phyloP scores from a whole-genome alignment of 2,888 invertebrate species.

The Rhagium mordax region DNA sequence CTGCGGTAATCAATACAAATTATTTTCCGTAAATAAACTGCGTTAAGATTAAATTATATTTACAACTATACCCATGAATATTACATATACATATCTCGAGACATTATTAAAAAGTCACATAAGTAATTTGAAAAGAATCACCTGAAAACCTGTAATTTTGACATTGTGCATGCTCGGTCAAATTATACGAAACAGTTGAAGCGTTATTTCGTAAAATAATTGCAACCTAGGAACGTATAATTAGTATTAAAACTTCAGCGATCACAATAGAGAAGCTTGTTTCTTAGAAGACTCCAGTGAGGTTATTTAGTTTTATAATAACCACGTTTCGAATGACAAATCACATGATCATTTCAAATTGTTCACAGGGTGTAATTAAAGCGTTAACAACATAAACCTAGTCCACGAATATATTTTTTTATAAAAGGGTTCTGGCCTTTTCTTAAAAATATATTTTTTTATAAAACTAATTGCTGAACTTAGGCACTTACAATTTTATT shows the following conservation, averaged over 20 bases:
- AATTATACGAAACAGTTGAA: constrained; percentile 32
- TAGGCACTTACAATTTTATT: no score
- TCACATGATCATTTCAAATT: constrained; percentile 5
- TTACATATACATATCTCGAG: constrained; percentile 5
- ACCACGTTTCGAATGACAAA: constrained; percentile 5
- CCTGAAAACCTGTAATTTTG: constrained; percentile 49
- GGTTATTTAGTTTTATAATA: constrained; percentile 24
- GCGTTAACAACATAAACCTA: not conserved
- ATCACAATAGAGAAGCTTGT: constrained; percentile 20
- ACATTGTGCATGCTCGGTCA: constrained; percentile 38
- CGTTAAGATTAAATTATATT: no score
- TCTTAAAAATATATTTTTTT: no score
- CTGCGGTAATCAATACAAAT: not conserved
- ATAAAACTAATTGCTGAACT: no score
- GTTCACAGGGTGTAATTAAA: no score
- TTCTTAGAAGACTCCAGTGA: constrained; percentile 25
- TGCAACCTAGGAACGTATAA: constrained; percentile 11
- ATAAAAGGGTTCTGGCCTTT: no score
- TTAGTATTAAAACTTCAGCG: constrained; percentile 17
- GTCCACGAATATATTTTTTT: no score
- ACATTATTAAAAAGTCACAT: constrained; percentile 40
- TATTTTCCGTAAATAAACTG: not conserved
- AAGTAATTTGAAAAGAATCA: constrained; percentile 39
- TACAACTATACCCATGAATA: not conserved
- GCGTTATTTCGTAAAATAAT: constrained; percentile 36